Evolutionary conservation across 2,113 vertebrate species (phyloP), one percentile per base, ranked within the genome.

Genomic region (Brachionichthys hirsutus): DNA sequence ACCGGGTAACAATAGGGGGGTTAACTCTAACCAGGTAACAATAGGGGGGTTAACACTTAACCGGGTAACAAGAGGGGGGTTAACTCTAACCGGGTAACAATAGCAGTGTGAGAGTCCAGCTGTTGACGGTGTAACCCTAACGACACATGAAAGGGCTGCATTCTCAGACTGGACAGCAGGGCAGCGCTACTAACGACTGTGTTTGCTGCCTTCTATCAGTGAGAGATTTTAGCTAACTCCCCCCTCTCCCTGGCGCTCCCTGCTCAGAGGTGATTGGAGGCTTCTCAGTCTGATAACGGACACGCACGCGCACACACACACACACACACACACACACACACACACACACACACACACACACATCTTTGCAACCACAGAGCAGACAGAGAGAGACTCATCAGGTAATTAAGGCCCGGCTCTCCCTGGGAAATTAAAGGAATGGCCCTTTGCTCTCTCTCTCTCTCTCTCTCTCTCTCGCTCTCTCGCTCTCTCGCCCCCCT

Each of bases 341-440:
- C 12, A 57, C 65, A 50, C 52, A 57, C 56, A 59, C 61, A 64
- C 62, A 73, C 10, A 68, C 59, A 70, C 11, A 68, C 63, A 54
- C 38, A 40, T 62, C 65, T 68, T 72, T 61, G 13, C 71, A 70
- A 36, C 63, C 55, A 68, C 63, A 53, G 62, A 63, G 59, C 58
- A 54, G 50, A 49, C 45, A 49, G 68, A 70, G 60, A 47, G 54
- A 85, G 82, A 75, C 82, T 83, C 80, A 80, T 85, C 80, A 85
- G 87, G 88, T 85, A 88, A 88, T 88, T 90, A 90, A 90, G 85
- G 80, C 80, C 88, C 61, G 70, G 80, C 76, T 82, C 78, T 87
- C 83, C 88, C 84, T 86, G 87, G 85, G 70, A 89, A 86, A 85
- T 88, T 82, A 89, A 89, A 85, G 79, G 88, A 88, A 87, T 80